These are phyloP conservation scores for Carposina sasakii DNA, from an alignment of 1,140 invertebrate genomes.

Conservation along the genomic window DNA sequence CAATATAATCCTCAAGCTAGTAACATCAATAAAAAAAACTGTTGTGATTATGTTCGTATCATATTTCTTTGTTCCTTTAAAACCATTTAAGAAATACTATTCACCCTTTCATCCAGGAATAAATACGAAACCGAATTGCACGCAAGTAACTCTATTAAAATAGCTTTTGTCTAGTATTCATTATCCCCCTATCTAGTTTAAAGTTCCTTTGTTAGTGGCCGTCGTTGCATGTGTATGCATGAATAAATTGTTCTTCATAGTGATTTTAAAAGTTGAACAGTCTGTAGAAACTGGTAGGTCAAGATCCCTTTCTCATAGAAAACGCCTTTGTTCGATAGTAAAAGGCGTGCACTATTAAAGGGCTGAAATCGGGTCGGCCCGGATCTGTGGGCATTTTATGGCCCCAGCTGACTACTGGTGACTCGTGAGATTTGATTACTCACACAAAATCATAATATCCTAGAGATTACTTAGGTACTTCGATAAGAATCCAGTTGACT, in stretches of 20 bases:
- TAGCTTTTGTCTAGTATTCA: conserved; percentile 65
- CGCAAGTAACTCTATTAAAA: conserved; percentile 69
- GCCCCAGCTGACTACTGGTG: too few relatives aligned
- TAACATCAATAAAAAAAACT: too few relatives aligned
- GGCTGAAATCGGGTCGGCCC: conserved; percentile 50
- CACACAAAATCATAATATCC: too few relatives aligned
- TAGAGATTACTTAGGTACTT: too few relatives aligned
- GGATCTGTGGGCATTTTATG: too few relatives aligned
- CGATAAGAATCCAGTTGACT: too few relatives aligned
- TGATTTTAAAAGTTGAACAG: conserved; percentile 49
- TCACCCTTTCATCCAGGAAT: conserved; percentile 39
- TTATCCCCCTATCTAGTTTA: conserved; percentile 69
- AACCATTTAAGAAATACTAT: conserved; percentile 20
- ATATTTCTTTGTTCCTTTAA: too few relatives aligned
- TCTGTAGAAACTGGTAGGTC: conserved; percentile 68
- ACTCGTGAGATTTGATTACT: too few relatives aligned
- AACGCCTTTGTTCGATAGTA: conserved; percentile 64
- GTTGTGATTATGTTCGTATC: too few relatives aligned
- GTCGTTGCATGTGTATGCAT: conserved; percentile 65
- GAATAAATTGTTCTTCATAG: conserved; percentile 62
- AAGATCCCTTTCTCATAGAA: conserved; percentile 72
- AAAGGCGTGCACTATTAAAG: conserved; percentile 67
- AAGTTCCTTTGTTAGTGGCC: conserved; percentile 63
- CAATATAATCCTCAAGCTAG: conserved; percentile 4
- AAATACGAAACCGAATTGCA: conserved; percentile 55